Evolutionary conservation across 2,888 invertebrate species (phyloP).

Genomic region (Hypomecis punctinalis): DNA sequence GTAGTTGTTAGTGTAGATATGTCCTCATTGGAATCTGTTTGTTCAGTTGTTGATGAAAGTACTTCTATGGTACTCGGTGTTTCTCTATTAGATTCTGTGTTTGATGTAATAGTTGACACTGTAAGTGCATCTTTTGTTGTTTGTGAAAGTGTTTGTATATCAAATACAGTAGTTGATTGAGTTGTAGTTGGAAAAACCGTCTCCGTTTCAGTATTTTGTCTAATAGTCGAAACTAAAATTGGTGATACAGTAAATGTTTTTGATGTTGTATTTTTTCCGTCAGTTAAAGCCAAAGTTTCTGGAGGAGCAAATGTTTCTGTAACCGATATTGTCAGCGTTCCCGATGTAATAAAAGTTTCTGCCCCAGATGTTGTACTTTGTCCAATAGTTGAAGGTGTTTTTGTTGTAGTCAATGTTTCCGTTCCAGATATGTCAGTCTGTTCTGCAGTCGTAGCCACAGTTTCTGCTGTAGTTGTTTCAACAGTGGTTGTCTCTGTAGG

Average conservation of each 20-base stretch:
- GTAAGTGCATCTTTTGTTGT: too few relatives aligned
- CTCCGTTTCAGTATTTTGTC: too few relatives aligned
- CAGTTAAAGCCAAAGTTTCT: too few relatives aligned
- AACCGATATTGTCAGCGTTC: neutral
- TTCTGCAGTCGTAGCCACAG: neutral
- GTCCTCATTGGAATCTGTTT: neutral
- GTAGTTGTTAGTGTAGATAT: neutral
- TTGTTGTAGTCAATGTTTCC: neutral
- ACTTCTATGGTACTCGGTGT: too few relatives aligned
- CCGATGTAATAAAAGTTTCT: neutral
- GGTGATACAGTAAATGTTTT: too few relatives aligned
- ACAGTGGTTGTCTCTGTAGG: conserved; percentile 1
- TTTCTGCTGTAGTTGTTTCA: conserved; percentile 2
- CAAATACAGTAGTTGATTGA: too few relatives aligned
- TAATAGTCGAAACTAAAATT: too few relatives aligned
- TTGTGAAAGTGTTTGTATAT: too few relatives aligned
- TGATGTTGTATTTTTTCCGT: neutral
- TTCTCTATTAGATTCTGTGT: too few relatives aligned
- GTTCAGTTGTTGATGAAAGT: too few relatives aligned
- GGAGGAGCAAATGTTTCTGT: neutral
- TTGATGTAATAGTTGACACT: too few relatives aligned
- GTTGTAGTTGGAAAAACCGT: too few relatives aligned
- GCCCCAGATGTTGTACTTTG: neutral
- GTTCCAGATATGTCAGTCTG: neutral
- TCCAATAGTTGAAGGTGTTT: neutral